phyloP scores from a whole-genome alignment of 1,140 invertebrate species.

The Aphelenchoides besseyi region DNA sequence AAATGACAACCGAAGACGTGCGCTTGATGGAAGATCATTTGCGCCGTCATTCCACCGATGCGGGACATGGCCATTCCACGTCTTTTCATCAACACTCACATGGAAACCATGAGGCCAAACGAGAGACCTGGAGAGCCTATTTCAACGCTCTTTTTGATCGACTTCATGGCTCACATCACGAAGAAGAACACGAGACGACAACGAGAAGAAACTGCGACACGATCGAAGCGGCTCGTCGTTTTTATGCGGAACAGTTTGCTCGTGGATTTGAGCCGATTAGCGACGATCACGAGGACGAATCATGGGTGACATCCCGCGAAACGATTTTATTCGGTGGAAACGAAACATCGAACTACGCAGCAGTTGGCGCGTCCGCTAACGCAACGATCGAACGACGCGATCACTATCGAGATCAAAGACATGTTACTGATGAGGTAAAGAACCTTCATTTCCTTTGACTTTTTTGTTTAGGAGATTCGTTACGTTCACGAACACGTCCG shows the following conservation, averaged over 20 bases:
- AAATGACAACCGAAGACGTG: conserved; percentile 11
- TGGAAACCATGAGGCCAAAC: neutral
- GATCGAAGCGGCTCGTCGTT: conserved; percentile 18
- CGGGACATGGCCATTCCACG: neutral
- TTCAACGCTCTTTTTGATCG: conserved; percentile 17
- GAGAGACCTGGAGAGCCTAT: conserved; percentile 7
- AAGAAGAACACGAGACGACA: conserved; percentile 4
- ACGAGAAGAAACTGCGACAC: conserved; percentile 11
- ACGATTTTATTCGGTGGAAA: conserved; percentile 12
- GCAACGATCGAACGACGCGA: conserved; percentile 21
- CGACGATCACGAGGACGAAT: conserved; percentile 4
- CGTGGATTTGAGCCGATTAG: neutral
- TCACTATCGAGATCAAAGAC: conserved; percentile 18
- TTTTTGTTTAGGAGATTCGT: neutral
- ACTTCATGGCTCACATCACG: neutral
- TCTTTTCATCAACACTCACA: neutral
- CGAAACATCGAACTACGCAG: neutral
- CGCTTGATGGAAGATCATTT: conserved; percentile 9
- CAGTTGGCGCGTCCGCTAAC: neutral
- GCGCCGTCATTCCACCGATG: neutral
- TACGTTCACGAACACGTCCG: conserved; percentile 25
- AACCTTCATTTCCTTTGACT: neutral
- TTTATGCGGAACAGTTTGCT: conserved; percentile 8
- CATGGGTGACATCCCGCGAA: neutral
- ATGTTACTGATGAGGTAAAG: conserved; percentile 20